Evolutionary conservation across 2,113 vertebrate genomes (phyloP), one percentile per base, ranked within the genome.

Genomic region (Platichthys stellatus): DNA sequence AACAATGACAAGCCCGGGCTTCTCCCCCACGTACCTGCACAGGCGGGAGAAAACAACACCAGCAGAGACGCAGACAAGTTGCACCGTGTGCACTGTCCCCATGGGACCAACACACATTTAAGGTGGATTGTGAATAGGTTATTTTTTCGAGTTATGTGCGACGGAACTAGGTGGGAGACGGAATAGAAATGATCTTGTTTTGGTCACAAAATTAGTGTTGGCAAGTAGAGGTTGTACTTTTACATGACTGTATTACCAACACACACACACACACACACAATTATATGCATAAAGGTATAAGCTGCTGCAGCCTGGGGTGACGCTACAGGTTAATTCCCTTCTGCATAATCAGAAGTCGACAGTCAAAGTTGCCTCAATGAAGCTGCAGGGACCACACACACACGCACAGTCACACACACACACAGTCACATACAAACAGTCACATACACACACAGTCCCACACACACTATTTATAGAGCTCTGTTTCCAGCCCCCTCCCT

Each of bases 261-360:
- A 20, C 59, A 63, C 21, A 69, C 23, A 60, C 15, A 35, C 35
- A 59, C 53, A 20, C 56, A 63, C 9, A 54, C 21, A 61, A 13
- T 61, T 49, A 66, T 54, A 12, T 43, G 7, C 53, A 24, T 11
- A 49, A 5, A 49, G 15, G 47, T 51, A 61, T 62, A 74, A 76
- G 47, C 68, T 82, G 72, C 69, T 82, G 85, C 78, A 85, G 85
- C 78, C 83, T 72, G 47, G 13, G 67, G 51, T 86, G 72, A 89
- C 35, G 63, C 80, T 9, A 82, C 85, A 84, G 76, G 69, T 86
- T 72, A 75, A 86, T 74, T 79, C 56, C 53, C 28, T 49, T 72
- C 51, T 61, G 74, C 54, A n/a, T 81, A 82, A 86, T 84, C 81
- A 73, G 68, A 74, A 63, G 75, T 83, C 76, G 56, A 77, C 79